A percentile compares a stretch with the other conserved stretches of the same genome.
Evolutionary conservation across 2,113 vertebrate species (phyloP).

Genomic region (Phodopus roborovskii): DNA sequence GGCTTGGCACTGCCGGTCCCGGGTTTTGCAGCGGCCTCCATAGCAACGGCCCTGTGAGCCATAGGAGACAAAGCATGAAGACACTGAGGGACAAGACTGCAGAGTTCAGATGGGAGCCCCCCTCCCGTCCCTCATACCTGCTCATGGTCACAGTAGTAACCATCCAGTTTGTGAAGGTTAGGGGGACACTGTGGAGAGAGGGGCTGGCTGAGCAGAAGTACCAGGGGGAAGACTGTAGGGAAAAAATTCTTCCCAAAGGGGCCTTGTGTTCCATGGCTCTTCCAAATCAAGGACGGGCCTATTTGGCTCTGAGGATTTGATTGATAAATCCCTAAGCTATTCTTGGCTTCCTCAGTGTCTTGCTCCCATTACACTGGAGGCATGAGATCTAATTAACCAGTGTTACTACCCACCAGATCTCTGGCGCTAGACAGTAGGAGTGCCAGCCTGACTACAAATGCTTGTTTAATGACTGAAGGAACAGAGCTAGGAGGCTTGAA

Average conservation of each 20-base stretch:
- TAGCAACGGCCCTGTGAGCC: slow-evolving; percentile 93
- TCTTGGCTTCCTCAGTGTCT: neutral
- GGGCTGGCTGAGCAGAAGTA: slow-evolving; percentile 18
- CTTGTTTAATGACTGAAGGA: neutral
- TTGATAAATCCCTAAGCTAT: neutral
- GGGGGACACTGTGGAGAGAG: slow-evolving; percentile 90
- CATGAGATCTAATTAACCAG: neutral
- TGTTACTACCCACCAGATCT: neutral
- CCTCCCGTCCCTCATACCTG: slow-evolving; percentile 86
- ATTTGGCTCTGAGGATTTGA: slow-evolving; percentile 19
- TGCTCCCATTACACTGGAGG: neutral
- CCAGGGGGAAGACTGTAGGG: neutral
- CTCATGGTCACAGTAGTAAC: slow-evolving; percentile 93
- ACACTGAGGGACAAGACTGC: neutral
- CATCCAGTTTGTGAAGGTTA: slow-evolving; percentile 96
- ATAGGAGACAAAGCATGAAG: neutral
- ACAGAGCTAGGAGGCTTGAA: neutral
- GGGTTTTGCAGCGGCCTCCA: slow-evolving; percentile 93
- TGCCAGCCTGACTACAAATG: neutral
- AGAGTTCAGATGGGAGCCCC: fast-evolving
- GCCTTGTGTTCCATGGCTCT: neutral
- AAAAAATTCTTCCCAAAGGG: neutral
- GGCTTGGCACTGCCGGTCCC: slow-evolving; percentile 92
- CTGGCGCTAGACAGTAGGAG: neutral
- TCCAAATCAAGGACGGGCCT: neutral